Conservation (phyloP, 2,888 invertebrate genomes). For the Linnaemya vulpina region DNA sequence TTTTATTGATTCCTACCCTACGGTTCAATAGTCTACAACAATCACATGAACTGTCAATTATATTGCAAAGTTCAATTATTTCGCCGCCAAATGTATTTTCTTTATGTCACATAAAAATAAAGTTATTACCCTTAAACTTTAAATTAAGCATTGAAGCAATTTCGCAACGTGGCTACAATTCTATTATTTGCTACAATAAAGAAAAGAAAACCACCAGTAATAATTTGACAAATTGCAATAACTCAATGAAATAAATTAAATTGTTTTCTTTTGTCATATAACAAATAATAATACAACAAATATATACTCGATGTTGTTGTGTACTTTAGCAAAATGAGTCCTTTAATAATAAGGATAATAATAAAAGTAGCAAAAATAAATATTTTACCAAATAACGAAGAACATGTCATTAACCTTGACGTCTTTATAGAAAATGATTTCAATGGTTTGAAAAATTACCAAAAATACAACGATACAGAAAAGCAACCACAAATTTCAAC, state of each 20-base stretch:
- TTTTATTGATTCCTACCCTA: neutral
- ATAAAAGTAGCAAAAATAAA: conserved; percentile 30
- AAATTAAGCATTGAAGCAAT: conserved; percentile 30
- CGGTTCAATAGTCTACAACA: neutral
- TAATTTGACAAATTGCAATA: conserved; percentile 69
- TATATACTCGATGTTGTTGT: neutral
- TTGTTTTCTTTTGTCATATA: conserved; percentile 59
- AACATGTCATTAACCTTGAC: conserved; percentile 69
- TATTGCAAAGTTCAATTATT: neutral
- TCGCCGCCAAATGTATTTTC: neutral
- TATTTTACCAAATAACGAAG: conserved; percentile 29
- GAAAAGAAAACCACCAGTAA: conserved; percentile 3
- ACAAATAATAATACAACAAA: conserved; percentile 23
- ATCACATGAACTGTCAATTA: neutral
- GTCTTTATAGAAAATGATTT: conserved; percentile 52
- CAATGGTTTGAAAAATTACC: conserved; percentile 57
- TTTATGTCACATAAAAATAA: conserved; percentile 2
- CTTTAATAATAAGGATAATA: conserved; percentile 39
- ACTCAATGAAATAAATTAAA: conserved; percentile 66
- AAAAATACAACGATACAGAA: conserved; percentile 37
- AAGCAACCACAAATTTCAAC: neutral
- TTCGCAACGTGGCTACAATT: conserved; percentile 26
- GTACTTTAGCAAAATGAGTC: conserved; percentile 60
- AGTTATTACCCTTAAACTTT: conserved; percentile 26
- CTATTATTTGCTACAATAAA: conserved; percentile 12